phyloP scores from a whole-genome alignment of 2,113 vertebrate genomes.

The Lipotes vexillifer region DNA sequence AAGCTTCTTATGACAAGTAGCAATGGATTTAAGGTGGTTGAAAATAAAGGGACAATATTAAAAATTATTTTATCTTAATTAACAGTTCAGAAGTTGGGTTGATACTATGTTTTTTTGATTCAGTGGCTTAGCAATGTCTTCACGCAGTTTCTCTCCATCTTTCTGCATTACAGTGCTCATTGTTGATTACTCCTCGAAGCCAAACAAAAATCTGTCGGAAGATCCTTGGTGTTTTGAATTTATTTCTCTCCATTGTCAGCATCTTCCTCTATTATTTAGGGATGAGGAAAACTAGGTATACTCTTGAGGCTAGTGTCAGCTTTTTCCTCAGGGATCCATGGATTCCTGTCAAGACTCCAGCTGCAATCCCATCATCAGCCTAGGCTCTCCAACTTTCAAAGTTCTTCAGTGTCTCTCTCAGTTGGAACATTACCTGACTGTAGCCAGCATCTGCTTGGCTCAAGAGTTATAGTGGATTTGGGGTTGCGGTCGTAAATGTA shows the following conservation, averaged over 20 bases:
- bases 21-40: not conserved
- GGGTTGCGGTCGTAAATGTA: not conserved
- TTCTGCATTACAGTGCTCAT: not conserved
- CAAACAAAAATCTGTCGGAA: not conserved
- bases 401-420: not conserved
- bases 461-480: not conserved
- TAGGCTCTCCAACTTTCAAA: not conserved
- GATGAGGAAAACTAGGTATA: not conserved
- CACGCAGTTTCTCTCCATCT: not conserved
- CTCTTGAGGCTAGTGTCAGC: not conserved
- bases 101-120: not conserved
- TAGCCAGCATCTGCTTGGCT: not conserved
- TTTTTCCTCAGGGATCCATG: not conserved
- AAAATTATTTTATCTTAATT: not conserved
- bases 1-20: not conserved
- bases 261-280: not conserved
- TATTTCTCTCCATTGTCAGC: not conserved
- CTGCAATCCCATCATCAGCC: not conserved
- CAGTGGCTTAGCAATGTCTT: not conserved
- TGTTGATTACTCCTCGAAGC: not conserved
- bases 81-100: not conserved
- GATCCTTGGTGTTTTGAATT: not conserved
- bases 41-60: not conserved
- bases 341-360: not conserved
- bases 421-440: not conserved